Evolutionary conservation across 2,113 vertebrate species (phyloP).

Genomic region (Bettongia penicillata): DNA sequence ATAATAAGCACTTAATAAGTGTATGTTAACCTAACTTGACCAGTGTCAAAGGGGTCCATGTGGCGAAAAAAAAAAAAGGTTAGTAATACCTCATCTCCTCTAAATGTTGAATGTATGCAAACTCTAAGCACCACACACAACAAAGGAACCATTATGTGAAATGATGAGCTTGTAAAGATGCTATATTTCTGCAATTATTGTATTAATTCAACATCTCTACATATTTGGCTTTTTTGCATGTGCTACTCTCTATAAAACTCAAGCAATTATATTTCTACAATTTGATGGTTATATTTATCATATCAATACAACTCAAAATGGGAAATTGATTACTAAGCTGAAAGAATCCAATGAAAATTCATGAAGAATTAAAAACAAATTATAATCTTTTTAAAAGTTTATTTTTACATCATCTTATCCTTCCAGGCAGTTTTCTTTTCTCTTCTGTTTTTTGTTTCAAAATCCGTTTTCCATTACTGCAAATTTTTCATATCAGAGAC

Average conservation of each 20-base stretch:
- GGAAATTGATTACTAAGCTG: not conserved
- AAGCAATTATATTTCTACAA: slow-evolving; percentile 5
- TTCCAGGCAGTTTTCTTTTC: too few species aligned
- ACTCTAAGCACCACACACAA: not conserved
- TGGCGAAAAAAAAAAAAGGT: too few species aligned
- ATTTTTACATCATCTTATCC: too few species aligned
- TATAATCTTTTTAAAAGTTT: not conserved
- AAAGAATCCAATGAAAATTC: not conserved
- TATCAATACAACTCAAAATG: slow-evolving; percentile 14
- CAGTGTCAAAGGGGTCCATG: not conserved
- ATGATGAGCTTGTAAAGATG: not conserved
- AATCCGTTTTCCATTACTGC: slow-evolving; percentile 20
- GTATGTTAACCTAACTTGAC: too few species aligned
- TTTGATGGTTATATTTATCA: slow-evolving; percentile 13
- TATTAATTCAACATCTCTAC: not conserved
- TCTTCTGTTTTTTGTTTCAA: not conserved
- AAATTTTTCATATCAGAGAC: slow-evolving; percentile 12
- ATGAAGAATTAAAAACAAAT: not conserved
- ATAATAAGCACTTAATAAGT: too few species aligned
- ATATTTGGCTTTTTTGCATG: slow-evolving; percentile 4
- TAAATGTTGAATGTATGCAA: not conserved
- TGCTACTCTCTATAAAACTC: slow-evolving; percentile 11
- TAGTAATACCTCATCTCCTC: not conserved
- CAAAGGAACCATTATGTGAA: not conserved
- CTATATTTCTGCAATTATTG: not conserved